These are phyloP conservation scores for Notarius quadriscutis DNA, from an alignment of 2,113 vertebrate genomes.

Conservation along the genomic window DNA sequence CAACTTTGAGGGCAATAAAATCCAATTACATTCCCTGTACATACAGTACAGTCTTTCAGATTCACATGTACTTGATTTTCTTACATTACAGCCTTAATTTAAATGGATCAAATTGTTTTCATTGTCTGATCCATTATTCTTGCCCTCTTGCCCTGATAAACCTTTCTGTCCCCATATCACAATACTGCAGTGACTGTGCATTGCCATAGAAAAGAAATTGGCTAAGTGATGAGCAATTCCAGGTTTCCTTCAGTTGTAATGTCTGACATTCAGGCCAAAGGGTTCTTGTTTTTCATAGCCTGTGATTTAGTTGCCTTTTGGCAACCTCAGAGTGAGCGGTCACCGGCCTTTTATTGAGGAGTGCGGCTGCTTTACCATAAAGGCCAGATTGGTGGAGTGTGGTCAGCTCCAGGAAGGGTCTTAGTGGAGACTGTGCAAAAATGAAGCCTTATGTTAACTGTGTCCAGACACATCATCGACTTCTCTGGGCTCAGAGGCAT, in stretches of 20 bases:
- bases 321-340: neutral
- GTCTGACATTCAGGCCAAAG: neutral
- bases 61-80: neutral
- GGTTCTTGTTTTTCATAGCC: neutral
- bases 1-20: neutral
- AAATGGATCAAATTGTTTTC: neutral
- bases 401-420: neutral
- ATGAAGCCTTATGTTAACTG: too few relatives aligned
- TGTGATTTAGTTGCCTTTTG: neutral
- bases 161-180: too few relatives aligned
- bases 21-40: neutral
- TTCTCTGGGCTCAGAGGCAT: too few relatives aligned
- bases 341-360: neutral
- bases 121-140: neutral
- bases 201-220: neutral
- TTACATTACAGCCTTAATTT: neutral
- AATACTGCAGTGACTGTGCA: neutral
- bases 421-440: too few relatives aligned
- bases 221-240: neutral
- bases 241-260: neutral
- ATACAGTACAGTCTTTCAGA: neutral
- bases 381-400: neutral
- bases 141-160: neutral
- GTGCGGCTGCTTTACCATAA: neutral
- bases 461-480: too few relatives aligned